phyloP scores from a whole-genome alignment of 2,113 vertebrate species.

The Lethenteron camtschaticum region DNA sequence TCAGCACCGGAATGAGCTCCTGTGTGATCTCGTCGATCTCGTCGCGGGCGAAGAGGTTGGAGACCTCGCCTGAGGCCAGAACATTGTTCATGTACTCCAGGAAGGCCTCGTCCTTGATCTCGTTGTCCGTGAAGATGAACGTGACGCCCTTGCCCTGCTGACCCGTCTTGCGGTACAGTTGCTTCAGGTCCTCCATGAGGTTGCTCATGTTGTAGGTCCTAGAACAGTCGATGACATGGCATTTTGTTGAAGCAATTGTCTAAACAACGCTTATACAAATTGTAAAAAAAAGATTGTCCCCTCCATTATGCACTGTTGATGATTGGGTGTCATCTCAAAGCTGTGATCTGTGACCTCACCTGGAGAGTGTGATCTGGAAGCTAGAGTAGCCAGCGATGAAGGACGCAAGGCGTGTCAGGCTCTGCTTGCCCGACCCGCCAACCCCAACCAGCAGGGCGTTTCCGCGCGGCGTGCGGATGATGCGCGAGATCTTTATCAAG shows the following conservation, averaged over 20 bases:
- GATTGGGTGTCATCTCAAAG: background rate
- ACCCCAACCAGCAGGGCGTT: conserved; percentile 48
- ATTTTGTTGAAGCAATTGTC: background rate
- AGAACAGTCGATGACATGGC: background rate
- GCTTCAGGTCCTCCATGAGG: conserved; percentile 48
- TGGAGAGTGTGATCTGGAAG: conserved; percentile 45
- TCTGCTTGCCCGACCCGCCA: conserved; percentile 51
- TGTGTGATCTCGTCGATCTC: conserved; percentile 45
- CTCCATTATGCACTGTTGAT: background rate
- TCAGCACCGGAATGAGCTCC: conserved; percentile 37
- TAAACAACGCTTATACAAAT: background rate
- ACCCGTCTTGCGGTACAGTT: conserved; percentile 38
- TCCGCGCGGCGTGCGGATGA: conserved; percentile 39
- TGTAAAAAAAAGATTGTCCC: background rate
- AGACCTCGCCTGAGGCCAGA: conserved; percentile 41
- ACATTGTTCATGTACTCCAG: conserved; percentile 57
- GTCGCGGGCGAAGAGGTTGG: conserved; percentile 43
- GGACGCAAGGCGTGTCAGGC: conserved; percentile 36
- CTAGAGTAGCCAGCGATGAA: conserved; percentile 44
- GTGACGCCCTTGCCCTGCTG: conserved; percentile 35
- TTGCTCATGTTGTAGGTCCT: conserved; percentile 39
- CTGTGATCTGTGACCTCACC: conserved; percentile 18
- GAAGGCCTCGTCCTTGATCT: conserved; percentile 51
- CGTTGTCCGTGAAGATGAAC: conserved; percentile 47
- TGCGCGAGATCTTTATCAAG: conserved; percentile 41